Conservation (phyloP, 2,888 invertebrate species). For the Malacosoma neustria region DNA sequence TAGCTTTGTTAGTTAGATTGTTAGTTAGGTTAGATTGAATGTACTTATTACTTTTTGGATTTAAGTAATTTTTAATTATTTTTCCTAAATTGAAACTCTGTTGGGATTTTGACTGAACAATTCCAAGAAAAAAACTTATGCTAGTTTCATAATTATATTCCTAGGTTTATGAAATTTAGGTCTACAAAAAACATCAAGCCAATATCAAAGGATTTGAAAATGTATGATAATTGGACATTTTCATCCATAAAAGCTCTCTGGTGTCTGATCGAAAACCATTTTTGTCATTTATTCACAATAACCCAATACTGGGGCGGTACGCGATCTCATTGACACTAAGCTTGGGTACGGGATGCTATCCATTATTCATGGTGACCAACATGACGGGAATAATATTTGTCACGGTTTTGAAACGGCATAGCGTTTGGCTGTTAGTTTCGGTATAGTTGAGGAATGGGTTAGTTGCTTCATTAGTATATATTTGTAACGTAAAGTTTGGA, state of each 20-base stretch:
- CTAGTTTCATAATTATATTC: no score
- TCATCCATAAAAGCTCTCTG: constrained; percentile 9
- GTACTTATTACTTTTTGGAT: no score
- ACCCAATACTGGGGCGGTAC: constrained; percentile 59
- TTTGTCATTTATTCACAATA: constrained; percentile 64
- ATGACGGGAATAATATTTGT: constrained; percentile 42
- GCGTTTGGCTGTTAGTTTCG: constrained; percentile 17
- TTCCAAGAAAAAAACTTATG: no score
- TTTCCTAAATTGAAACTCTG: no score
- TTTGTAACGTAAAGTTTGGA: no score
- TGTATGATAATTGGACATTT: neutral
- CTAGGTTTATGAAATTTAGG: no score
- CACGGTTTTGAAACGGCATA: constrained; percentile 29
- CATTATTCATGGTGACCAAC: constrained; percentile 60
- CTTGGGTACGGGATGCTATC: constrained; percentile 44
- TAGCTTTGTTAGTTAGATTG: no score
- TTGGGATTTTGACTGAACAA: no score
- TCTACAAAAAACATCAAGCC: no score
- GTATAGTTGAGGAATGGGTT: neutral
- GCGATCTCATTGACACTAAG: constrained; percentile 68
- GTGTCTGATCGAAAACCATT: constrained; percentile 34
- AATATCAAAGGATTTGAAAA: no score
- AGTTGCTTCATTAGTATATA: neutral
- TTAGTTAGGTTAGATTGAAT: no score
- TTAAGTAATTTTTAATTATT: no score